These are phyloP conservation scores for Coendou prehensilis DNA, from an alignment of 2,797 vertebrate species.

Conservation along the genomic window DNA sequence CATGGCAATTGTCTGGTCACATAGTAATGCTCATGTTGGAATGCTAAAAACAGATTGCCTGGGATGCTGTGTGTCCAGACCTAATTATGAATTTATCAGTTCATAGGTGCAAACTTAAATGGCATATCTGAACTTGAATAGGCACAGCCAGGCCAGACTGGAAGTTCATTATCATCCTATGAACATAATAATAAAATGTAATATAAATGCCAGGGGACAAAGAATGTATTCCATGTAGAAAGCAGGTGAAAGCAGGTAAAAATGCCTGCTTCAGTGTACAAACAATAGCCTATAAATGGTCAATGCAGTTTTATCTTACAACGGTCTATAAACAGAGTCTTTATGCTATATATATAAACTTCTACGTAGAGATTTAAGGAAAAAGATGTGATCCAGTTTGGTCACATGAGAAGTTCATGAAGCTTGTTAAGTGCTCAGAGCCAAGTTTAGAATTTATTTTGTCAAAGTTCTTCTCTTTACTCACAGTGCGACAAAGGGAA, in stretches of 20 bases:
- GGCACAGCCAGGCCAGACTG: neutral
- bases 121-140: neutral
- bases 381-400: neutral
- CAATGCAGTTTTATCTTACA: neutral
- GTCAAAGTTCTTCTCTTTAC: neutral
- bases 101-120: neutral
- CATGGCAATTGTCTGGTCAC: neutral
- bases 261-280: neutral
- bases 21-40: neutral
- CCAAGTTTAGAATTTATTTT: neutral
- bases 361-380: neutral
- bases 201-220: rapidly evolving
- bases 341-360: conserved; percentile 12
- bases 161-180: neutral
- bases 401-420: neutral
- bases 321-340: neutral
- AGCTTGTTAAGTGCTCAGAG: neutral
- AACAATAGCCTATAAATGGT: neutral
- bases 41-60: neutral
- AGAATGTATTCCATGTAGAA: neutral
- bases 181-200: neutral
- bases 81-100: neutral
- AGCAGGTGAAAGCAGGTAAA: neutral
- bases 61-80: neutral
- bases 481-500: neutral